Percentiles rank a stretch among this genome's conserved stretches.
These are phyloP conservation scores for Pocillopora meandrina DNA, from an alignment of 92 coral and sea anemone genomes.

Conservation along the genomic window DNA sequence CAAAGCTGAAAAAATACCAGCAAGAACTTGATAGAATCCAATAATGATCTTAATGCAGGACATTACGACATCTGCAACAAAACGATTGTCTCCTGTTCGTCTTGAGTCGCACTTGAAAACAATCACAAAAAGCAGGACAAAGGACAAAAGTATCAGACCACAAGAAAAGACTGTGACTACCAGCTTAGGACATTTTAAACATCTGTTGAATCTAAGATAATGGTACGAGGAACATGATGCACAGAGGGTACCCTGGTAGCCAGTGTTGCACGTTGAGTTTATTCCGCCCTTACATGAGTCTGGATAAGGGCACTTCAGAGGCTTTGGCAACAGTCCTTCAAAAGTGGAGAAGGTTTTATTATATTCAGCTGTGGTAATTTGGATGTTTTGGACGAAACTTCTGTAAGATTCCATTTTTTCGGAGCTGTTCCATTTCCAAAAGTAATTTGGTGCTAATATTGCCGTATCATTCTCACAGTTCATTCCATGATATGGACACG, in stretches of 20 bases:
- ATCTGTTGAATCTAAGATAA: constrained; percentile 37
- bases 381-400: constrained; percentile 33
- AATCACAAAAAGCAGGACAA: constrained; percentile 47
- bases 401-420: not conserved
- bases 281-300: constrained; percentile 55
- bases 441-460: constrained; percentile 31
- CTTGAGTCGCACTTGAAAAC: constrained; percentile 57
- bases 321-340: constrained; percentile 24
- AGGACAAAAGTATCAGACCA: constrained; percentile 43
- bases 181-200: constrained; percentile 43
- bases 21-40: constrained; percentile 55
- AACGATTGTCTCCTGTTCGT: not conserved
- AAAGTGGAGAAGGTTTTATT: constrained; percentile 13
- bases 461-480: constrained; percentile 44
- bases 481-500: constrained; percentile 40
- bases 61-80: constrained; percentile 50
- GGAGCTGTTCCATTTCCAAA: constrained; percentile 47
- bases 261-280: constrained; percentile 37
- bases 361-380: not conserved
- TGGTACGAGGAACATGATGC: constrained; percentile 21
- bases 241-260: constrained; percentile 54
- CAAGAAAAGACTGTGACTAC: constrained; percentile 25
- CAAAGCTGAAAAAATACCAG: constrained; percentile 45
- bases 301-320: constrained; percentile 43
- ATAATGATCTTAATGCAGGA: constrained; percentile 49